Base-by-base conservation (phyloP, 2,113 vertebrate species). In the Smithornis capensis region DNA sequence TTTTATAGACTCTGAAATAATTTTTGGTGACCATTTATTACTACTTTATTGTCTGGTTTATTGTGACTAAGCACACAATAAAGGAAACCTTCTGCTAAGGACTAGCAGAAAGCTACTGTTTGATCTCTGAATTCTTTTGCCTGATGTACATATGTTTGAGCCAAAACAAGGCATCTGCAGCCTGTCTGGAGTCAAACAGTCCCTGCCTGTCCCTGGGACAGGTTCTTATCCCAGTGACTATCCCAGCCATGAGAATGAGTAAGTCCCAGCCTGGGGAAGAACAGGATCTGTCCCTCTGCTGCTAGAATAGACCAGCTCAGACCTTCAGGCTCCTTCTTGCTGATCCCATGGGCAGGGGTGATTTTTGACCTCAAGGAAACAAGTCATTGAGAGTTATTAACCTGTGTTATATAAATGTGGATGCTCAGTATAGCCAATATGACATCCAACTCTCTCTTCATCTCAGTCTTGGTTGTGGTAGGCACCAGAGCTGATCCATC, bases 1-100 rank as follows among this genome's bases (percentile, higher is more conserved):
- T 90, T 91, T 95, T 95, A 95, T 50, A 57, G 92, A 74, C 85
- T 90, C 59, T 80, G 79, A 84, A 89, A 89, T 90, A 19, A 35
- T 55, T 90, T 89, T 81, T 86, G 64, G 44, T 89, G 73, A 71
- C 60, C 60, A 53, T 83, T 87, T 96, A 92, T 87, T 95, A 60
- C 60, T 74, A 35, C 49, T 94, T 95, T 89, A 89, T 84, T 90
- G 77, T 65, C 33, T 87, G 56, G 56, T 93, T 96, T 93, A 81
- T 92, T 89, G 83, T 81, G 80, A 81, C 73, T 95, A 75, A 94
- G 44, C 4, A 1, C 1, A 1, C 8, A 7, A 59, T 91, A 92
- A 96, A 97, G 38, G 88, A 90, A 88, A 82, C 35, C 63, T 76
- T 85, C 90, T 90, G 70, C 45, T 74, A 2, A 7, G 28, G 42